Percentiles rank a stretch among this genome's conserved stretches.
Conservation (phyloP, 2,888 invertebrate genomes). For the Unio pictorum region DNA sequence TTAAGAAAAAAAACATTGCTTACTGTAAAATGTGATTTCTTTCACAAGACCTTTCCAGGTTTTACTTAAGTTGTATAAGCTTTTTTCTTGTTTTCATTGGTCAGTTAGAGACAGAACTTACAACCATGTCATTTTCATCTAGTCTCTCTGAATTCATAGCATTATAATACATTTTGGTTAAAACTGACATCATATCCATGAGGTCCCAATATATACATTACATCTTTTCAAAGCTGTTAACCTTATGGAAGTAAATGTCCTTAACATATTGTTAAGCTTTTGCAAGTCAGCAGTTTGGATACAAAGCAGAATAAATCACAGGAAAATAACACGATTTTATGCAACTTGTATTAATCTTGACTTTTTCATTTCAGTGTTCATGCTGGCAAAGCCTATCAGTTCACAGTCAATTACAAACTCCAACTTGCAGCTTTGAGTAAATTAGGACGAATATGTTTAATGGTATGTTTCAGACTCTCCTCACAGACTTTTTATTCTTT, state of each 20-base stretch:
- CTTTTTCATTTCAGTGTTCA: slow-evolving; percentile 39
- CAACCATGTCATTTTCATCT: no score
- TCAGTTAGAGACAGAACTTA: not conserved
- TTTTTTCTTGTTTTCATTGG: no score
- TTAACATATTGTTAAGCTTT: not conserved
- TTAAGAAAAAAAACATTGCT: no score
- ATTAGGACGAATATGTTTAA: slow-evolving; percentile 46
- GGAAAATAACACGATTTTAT: no score
- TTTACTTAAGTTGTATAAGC: no score
- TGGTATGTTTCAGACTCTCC: slow-evolving; percentile 34
- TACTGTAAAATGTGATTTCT: no score
- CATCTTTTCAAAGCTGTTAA: not conserved
- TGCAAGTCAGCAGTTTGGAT: no score
- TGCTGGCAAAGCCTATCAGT: slow-evolving; percentile 50
- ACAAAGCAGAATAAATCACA: no score
- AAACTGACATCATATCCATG: not conserved
- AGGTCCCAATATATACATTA: not conserved
- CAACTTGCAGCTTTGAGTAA: slow-evolving; percentile 50
- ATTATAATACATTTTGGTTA: no score
- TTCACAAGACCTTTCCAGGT: no score
- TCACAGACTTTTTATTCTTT: not conserved
- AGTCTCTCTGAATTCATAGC: no score
- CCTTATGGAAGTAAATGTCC: not conserved
- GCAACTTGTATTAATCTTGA: no score
- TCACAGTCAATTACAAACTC: slow-evolving; percentile 60